Evolutionary conservation across 2,113 vertebrate genomes (phyloP).

Genomic region (Limnothrissa miodon): DNA sequence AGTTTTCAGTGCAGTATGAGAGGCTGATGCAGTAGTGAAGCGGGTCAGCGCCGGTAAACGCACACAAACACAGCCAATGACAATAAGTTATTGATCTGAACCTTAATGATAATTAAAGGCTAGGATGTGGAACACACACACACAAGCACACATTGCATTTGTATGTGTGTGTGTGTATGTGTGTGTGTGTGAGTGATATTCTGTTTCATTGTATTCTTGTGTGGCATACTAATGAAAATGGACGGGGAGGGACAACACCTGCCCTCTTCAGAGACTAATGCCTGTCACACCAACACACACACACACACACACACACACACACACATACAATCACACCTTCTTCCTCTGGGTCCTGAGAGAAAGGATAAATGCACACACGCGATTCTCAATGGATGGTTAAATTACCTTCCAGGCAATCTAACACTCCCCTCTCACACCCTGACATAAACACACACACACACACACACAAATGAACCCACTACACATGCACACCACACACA

Average conservation of each 20-base stretch:
- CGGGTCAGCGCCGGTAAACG: not conserved
- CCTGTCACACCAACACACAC: conserved; percentile 18
- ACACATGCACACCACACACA: conserved; percentile 32
- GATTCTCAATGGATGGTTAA: not conserved
- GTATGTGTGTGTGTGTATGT: no score
- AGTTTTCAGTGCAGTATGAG: no score
- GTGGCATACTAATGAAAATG: not conserved
- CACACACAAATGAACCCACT: conserved; percentile 30
- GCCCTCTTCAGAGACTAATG: not conserved
- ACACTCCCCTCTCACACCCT: not conserved
- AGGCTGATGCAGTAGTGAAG: not conserved
- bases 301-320: conserved; percentile 19
- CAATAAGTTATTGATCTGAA: not conserved
- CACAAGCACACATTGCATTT: not conserved
- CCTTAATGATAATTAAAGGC: not conserved
- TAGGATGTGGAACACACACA: not conserved
- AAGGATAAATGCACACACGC: not conserved
- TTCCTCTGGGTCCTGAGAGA: not conserved
- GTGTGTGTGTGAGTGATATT: not conserved
- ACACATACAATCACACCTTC: not conserved
- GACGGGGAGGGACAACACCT: not conserved
- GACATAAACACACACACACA: conserved; percentile 19
- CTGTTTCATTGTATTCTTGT: not conserved
- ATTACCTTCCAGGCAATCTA: not conserved
- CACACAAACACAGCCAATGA: not conserved